Conservation (phyloP, 2,797 vertebrate species). For the Catamblyrhynchus diadema region DNA sequence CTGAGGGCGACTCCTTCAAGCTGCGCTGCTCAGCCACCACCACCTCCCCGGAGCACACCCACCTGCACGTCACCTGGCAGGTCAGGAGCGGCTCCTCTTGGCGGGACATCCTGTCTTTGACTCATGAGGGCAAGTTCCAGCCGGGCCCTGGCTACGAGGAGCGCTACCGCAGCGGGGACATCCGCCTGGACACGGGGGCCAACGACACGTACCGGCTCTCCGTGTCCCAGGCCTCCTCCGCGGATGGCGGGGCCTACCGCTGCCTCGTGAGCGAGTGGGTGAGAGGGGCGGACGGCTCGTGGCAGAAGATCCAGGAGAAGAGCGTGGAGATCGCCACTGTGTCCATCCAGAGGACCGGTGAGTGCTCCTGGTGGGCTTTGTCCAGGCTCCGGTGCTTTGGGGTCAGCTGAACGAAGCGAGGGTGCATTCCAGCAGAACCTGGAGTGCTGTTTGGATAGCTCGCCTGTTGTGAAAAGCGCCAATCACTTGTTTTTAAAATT, state of each 20-base stretch:
- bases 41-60: slow-evolving; percentile 79
- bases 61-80: slow-evolving; percentile 89
- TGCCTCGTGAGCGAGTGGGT: slow-evolving; percentile 90
- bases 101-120: slow-evolving; percentile 81
- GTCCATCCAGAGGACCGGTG: slow-evolving; percentile 84
- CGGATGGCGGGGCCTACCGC: slow-evolving; percentile 82
- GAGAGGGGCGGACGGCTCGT: slow-evolving; percentile 76
- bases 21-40: slow-evolving; percentile 81
- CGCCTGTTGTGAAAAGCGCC: not conserved
- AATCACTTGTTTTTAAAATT: too few species aligned
- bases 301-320: slow-evolving; percentile 90
- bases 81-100: slow-evolving; percentile 9
- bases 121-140: slow-evolving; percentile 80
- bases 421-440: not conserved
- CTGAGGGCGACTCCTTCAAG: slow-evolving; percentile 83
- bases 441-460: not conserved
- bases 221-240: slow-evolving; percentile 71
- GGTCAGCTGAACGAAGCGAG: not conserved
- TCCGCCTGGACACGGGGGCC: slow-evolving; percentile 80
- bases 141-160: slow-evolving; percentile 72
- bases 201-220: slow-evolving; percentile 80
- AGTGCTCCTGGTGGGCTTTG: slow-evolving; percentile 37
- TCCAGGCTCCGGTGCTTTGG: not conserved
- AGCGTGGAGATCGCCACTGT: slow-evolving; percentile 80
- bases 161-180: slow-evolving; percentile 80